A percentile compares a stretch with the other conserved stretches of the same genome.
Evolutionary conservation across 37 sponge, comb jelly and placozoan species (phyloP).

Genomic region (Spongilla lacustris): DNA sequence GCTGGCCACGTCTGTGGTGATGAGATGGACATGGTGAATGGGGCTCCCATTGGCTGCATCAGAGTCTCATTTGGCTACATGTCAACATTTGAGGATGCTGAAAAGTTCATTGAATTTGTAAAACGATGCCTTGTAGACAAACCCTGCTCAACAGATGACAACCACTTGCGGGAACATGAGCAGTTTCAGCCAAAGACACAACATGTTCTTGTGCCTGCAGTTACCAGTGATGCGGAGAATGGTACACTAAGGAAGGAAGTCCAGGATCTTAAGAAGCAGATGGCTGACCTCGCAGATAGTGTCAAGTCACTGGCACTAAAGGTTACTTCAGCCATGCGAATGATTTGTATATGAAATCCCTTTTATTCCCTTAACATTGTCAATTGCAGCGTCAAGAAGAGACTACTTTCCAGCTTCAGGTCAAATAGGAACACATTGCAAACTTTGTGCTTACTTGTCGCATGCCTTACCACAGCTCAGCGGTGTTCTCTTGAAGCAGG

Average conservation of each 20-base stretch:
- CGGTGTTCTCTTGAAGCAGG: neutral
- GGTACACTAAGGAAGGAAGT: neutral
- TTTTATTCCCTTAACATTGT: neutral
- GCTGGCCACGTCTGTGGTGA: constrained; percentile 95
- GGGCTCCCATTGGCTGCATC: constrained; percentile 88
- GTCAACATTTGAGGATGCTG: constrained; percentile 73
- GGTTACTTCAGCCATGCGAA: neutral
- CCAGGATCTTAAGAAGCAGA: neutral
- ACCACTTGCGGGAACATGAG: neutral
- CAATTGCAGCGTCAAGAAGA: neutral
- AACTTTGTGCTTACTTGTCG: too few relatives aligned
- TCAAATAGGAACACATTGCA: neutral
- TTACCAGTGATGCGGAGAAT: neutral
- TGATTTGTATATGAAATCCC: neutral
- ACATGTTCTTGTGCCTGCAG: neutral
- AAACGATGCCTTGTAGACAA: constrained; percentile 52
- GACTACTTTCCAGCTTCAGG: neutral
- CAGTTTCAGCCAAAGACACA: neutral
- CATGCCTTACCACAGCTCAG: neutral
- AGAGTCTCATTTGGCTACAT: constrained; percentile 92
- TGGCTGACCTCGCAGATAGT: neutral
- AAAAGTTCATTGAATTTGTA: constrained; percentile 61
- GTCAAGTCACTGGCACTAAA: neutral
- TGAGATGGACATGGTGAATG: constrained; percentile 77
- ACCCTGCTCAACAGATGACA: neutral